Conservation (phyloP, 2,888 invertebrate genomes). For the Agrotis exclamationis region DNA sequence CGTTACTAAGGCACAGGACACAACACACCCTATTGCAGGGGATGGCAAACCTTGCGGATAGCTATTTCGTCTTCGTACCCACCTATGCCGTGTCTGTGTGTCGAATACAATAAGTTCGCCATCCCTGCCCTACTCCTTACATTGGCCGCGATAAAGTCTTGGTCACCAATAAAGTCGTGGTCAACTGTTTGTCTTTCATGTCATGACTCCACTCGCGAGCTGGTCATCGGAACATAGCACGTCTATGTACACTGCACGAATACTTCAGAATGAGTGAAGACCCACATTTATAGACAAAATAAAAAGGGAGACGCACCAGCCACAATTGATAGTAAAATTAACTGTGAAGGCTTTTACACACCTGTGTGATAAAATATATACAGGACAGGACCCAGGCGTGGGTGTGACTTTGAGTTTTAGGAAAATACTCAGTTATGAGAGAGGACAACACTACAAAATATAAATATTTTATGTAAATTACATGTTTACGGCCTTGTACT, state of each 20-base stretch:
- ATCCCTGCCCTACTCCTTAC: conserved; percentile 10
- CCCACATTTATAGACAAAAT: conserved; percentile 68
- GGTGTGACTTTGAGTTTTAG: neutral
- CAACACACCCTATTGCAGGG: conserved; percentile 20
- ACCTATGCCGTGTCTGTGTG: neutral
- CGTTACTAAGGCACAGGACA: conserved; percentile 42
- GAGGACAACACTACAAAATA: neutral
- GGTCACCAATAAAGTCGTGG: conserved; percentile 2
- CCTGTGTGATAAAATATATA: neutral
- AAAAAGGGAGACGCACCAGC: conserved; percentile 75
- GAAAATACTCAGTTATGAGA: neutral
- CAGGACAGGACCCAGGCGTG: too few relatives aligned
- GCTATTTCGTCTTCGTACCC: neutral
- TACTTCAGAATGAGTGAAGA: conserved; percentile 85
- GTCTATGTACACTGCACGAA: conserved; percentile 29
- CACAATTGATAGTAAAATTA: conserved; percentile 69
- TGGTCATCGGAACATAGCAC: conserved; percentile 26
- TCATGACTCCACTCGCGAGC: conserved; percentile 21
- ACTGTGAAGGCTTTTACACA: conserved; percentile 24
- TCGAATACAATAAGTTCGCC: neutral
- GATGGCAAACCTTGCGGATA: conserved; percentile 5
- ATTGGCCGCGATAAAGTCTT: neutral
- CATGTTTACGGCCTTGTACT: neutral
- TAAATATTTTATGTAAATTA: neutral
- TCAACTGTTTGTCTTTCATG: neutral